Conservation (phyloP, 2,888 invertebrate genomes). For the Orthonychiurus folsomi region DNA sequence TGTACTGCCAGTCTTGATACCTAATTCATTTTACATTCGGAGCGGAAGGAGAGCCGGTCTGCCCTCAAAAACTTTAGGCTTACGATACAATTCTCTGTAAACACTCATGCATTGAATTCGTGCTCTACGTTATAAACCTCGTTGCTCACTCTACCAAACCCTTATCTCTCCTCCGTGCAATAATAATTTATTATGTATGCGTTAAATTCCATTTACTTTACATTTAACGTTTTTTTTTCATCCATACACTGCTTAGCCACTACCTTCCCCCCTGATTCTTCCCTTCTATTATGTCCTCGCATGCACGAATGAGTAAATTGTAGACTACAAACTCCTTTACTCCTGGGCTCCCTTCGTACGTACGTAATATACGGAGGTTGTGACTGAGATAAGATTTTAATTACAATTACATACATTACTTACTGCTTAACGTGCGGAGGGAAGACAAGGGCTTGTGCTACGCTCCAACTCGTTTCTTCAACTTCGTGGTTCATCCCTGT, state of each 20-base stretch:
- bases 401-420: constrained; percentile 20
- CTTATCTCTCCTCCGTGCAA: too few relatives aligned
- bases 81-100: too few relatives aligned
- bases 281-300: not conserved
- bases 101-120: not conserved
- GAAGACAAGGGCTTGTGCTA: not conserved
- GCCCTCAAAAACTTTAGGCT: too few relatives aligned
- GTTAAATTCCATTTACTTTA: not conserved
- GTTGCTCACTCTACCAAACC: too few relatives aligned
- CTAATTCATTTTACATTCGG: too few relatives aligned
- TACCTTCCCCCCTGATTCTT: not conserved
- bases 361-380: not conserved
- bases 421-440: not conserved
- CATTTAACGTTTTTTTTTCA: not conserved
- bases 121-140: not conserved
- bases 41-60: not conserved
- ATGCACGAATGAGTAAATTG: constrained; percentile 11
- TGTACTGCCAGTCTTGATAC: too few relatives aligned
- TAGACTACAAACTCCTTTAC: not conserved
- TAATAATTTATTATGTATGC: not conserved
- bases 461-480: not conserved
- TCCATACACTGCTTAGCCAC: not conserved
- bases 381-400: constrained; percentile 20
- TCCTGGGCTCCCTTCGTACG: too few relatives aligned
- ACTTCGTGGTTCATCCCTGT: not conserved